These are phyloP conservation scores for Operophtera brumata DNA, from an alignment of 2,888 invertebrate species.

Conservation along the genomic window DNA sequence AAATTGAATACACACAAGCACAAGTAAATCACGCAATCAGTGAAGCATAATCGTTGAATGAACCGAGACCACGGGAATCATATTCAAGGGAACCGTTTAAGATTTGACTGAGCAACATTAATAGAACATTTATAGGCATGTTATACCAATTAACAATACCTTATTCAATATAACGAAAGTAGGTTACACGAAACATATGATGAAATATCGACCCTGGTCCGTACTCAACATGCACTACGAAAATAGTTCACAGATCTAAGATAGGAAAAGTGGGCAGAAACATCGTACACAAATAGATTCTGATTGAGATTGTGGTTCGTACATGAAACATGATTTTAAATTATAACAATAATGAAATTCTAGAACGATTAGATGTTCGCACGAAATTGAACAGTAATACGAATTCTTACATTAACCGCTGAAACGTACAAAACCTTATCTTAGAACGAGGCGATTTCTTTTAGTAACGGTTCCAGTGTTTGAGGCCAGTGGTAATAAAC, in stretches of 20 bases:
- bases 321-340: conserved; percentile 1
- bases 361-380: not conserved
- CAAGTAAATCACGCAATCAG: not conserved
- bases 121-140: conserved; percentile 13
- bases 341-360: conserved; percentile 4
- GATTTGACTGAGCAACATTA: conserved; percentile 5
- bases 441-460: conserved; percentile 61
- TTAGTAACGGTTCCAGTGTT: conserved; percentile 71
- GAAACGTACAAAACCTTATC: conserved; percentile 50
- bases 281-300: conserved; percentile 24
- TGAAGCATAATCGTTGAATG: conserved; percentile 1
- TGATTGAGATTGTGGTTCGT: conserved; percentile 8
- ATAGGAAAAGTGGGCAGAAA: conserved; percentile 27
- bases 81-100: conserved; percentile 1
- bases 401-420: conserved; percentile 35
- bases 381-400: not conserved
- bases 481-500: conserved; percentile 73
- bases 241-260: conserved; percentile 36
- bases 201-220: conserved; percentile 58
- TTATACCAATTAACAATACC: conserved; percentile 20
- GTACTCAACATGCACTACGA: conserved; percentile 42
- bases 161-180: conserved; percentile 51
- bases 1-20: not conserved
- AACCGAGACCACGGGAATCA: conserved; percentile 1
- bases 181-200: conserved; percentile 52